Conservation (phyloP, 2,113 vertebrate species). For the Phrynosoma platyrhinos region DNA sequence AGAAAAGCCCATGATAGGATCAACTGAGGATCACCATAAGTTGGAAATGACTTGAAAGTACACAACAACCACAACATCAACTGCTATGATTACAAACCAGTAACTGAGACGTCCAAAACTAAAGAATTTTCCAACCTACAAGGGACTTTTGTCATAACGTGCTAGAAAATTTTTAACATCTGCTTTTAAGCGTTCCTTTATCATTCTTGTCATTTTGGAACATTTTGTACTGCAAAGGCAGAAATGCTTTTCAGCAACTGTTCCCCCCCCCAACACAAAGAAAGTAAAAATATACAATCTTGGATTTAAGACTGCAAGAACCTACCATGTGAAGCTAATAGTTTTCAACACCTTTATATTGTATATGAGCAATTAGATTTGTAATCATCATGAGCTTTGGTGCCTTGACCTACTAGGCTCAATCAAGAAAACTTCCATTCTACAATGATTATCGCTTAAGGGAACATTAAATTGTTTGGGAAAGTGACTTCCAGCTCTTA, state of each 20-base stretch:
- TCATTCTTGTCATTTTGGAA: neutral
- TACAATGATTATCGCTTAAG: conserved; percentile 10
- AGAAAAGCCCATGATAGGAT: no score
- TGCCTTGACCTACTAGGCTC: conserved; percentile 34
- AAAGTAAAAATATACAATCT: conserved; percentile 8
- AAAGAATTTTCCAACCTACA: neutral
- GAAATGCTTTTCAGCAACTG: neutral
- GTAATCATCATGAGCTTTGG: conserved; percentile 53
- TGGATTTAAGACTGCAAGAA: conserved; percentile 26
- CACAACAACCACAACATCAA: no score
- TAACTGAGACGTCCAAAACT: neutral
- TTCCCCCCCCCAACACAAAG: neutral
- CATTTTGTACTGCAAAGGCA: neutral
- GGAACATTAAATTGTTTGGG: neutral
- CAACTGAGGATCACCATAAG: no score
- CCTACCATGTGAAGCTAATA: neutral
- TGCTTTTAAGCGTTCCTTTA: neutral
- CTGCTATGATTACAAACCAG: neutral
- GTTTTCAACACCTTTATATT: conserved; percentile 50
- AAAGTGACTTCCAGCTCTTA: neutral
- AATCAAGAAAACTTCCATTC: conserved; percentile 28
- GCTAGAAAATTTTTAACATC: neutral
- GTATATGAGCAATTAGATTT: conserved; percentile 51
- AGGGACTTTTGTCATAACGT: neutral
- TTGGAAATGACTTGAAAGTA: no score